These are phyloP conservation scores for Sinotaia quadrata DNA, from an alignment of 2,888 invertebrate species.

Conservation along the genomic window DNA sequence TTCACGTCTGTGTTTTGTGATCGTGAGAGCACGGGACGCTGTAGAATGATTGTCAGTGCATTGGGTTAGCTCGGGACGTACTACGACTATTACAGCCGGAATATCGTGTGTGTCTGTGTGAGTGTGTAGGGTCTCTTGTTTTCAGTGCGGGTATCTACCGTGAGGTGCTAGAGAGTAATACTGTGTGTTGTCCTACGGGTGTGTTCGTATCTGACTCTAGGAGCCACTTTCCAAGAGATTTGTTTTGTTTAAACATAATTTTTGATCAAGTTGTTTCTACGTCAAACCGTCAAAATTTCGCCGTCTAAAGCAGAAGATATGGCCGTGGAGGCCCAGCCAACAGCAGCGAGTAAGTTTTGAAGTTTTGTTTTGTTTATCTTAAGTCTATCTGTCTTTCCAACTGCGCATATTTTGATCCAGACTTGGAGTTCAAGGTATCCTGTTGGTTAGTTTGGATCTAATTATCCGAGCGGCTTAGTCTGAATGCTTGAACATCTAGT, in stretches of 20 bases:
- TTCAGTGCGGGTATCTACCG: neutral
- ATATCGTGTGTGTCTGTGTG: conserved; percentile 16
- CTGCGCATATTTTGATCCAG: no score
- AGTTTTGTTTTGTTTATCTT: no score
- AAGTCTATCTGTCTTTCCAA: no score
- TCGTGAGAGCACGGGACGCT: conserved; percentile 10
- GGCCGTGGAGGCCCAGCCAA: conserved; percentile 73
- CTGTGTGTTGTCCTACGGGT: neutral
- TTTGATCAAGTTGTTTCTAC: neutral
- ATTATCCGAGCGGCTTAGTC: no score
- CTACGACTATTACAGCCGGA: no score
- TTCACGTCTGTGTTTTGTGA: conserved; percentile 22
- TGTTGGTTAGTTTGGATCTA: no score
- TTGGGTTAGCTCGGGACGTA: neutral
- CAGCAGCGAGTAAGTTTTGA: neutral
- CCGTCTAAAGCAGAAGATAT: conserved; percentile 75
- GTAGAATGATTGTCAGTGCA: neutral
- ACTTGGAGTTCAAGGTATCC: no score
- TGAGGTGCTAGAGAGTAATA: neutral
- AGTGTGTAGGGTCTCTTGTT: conserved; percentile 9
- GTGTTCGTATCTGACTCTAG: conserved; percentile 1
- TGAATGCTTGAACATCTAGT: no score
- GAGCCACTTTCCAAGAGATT: neutral
- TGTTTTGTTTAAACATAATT: conserved; percentile 4
- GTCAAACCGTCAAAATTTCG: conserved; percentile 72